Base-by-base conservation (phyloP, 2,888 invertebrate genomes). In the Drosophila borborema region DNA sequence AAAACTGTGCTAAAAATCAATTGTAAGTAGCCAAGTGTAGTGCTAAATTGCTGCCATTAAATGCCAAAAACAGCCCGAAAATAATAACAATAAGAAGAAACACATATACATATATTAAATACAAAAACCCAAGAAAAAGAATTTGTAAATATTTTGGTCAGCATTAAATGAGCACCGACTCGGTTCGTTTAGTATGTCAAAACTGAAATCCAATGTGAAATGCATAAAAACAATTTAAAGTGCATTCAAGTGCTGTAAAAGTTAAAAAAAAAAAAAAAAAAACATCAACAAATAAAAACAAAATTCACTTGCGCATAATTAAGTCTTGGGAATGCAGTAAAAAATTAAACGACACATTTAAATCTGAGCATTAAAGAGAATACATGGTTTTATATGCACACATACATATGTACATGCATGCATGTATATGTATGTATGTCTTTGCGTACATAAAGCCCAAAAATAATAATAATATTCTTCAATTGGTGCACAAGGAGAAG, bases 1-100 rank as follows among this genome's bases (percentile, higher is more conserved):
- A 55, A 38, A 71, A 41, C 58, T 89, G 78, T 90, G 89, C 80
- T 74, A 82, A 89, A 90, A 89, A 86, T 86, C 90, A 86, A 86
- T 89, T 86, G 90, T 90, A 90, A 86, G 90, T 90, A 77, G 40
- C 55, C 18, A 8, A 54, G 56, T 61, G 58, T 31, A 45, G 12
- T 31, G 59, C 12, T 54, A 36, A 46, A 54, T 48, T 61, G 54
- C 60, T 69, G 38, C 55, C 28, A 59, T 43, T 56, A 23, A 61
- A 68, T 28, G 3, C 46, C 23, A 38, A 59, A 59, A 46, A 46
- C 10, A 53, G 12, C 38, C 10, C 16, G 28, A 51, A 53, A 41
- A 63, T 43, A 28, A 45, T 40, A 34, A 38, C 3, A 40, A 28
- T 28, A 36, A 41, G 10, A 36, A 41, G 10, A 45, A 53, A 58